Conservation (phyloP, 2,888 invertebrate species). For the Phorcus lineatus region DNA sequence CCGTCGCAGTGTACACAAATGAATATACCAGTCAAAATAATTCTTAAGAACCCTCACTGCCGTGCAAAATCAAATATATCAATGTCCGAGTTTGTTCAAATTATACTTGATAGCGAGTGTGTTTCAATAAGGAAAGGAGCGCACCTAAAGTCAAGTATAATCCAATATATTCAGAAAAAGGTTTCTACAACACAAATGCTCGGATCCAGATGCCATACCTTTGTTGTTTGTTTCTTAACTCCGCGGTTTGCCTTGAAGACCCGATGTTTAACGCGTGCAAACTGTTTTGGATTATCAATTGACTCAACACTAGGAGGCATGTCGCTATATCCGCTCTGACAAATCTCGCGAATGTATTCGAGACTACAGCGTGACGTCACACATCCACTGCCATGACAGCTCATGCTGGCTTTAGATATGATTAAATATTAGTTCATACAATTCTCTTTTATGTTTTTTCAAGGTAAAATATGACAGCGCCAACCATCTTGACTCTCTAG, state of each 20-base stretch:
- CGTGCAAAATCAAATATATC: too few species aligned
- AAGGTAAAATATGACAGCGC: slow-evolving; percentile 8
- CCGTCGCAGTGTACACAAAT: too few species aligned
- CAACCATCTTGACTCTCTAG: not conserved
- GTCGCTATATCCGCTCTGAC: slow-evolving; percentile 7
- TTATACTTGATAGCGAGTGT: too few species aligned
- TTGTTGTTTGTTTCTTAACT: too few species aligned
- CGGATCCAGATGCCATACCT: too few species aligned
- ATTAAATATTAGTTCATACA: slow-evolving; percentile 6
- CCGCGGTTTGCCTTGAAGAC: not conserved
- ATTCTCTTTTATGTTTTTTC: not conserved
- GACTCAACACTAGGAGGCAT: slow-evolving; percentile 1
- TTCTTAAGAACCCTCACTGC: too few species aligned
- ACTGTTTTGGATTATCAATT: not conserved
- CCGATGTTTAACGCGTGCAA: not conserved
- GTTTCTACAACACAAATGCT: too few species aligned
- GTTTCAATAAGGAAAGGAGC: too few species aligned
- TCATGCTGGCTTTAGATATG: not conserved
- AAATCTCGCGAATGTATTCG: not conserved
- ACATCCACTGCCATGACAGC: not conserved
- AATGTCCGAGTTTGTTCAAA: too few species aligned
- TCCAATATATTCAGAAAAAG: too few species aligned
- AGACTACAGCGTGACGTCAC: slow-evolving; percentile 2
- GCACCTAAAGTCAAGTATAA: too few species aligned
- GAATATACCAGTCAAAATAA: too few species aligned